Conservation (phyloP, 2,113 vertebrate species). For the Protomyctophum bolini region DNA sequence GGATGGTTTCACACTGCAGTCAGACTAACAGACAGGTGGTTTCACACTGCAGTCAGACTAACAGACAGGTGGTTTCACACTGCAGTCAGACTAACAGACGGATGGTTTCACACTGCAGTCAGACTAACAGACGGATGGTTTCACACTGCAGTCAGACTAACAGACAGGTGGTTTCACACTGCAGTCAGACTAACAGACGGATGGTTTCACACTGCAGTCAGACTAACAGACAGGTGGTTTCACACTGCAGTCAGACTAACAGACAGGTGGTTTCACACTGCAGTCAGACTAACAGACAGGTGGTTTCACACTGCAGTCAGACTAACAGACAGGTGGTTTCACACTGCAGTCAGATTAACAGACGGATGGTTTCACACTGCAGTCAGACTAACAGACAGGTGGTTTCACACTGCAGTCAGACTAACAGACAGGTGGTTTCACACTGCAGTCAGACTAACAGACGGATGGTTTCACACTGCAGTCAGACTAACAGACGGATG, state of each 20-base stretch:
- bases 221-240: constrained; percentile 60
- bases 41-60: too few relatives aligned
- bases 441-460: too few relatives aligned
- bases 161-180: constrained; percentile 54
- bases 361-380: constrained; percentile 53
- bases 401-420: too few relatives aligned
- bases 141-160: too few relatives aligned
- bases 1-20: constrained; percentile 48
- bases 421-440: constrained; percentile 57
- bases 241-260: too few relatives aligned
- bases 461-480: constrained; percentile 52
- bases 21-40: constrained; percentile 62
- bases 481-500: too few relatives aligned
- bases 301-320: constrained; percentile 40
- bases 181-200: too few relatives aligned
- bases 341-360: too few relatives aligned
- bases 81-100: too few relatives aligned
- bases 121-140: constrained; percentile 62
- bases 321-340: constrained; percentile 58
- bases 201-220: constrained; percentile 48
- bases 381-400: too few relatives aligned
- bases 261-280: constrained; percentile 54
- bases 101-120: constrained; percentile 50
- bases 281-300: too few relatives aligned
- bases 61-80: constrained; percentile 54